phyloP scores from a whole-genome alignment of 2,797 vertebrate species.

The Hylomyscus alleni region DNA sequence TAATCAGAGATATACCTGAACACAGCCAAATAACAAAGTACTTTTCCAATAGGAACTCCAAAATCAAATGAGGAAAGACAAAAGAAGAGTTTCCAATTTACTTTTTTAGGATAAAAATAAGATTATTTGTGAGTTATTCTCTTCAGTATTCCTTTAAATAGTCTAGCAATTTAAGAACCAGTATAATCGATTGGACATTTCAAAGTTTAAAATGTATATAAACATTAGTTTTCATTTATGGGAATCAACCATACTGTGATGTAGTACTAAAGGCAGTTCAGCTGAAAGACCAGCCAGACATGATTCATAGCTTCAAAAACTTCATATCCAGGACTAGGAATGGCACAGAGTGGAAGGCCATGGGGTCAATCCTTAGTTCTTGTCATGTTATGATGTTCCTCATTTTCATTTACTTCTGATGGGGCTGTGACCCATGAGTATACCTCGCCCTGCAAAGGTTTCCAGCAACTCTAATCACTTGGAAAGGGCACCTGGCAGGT shows the following conservation, averaged over 20 bases:
- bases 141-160: neutral
- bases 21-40: too few species aligned
- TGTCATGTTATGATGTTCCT: too few species aligned
- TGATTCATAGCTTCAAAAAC: neutral
- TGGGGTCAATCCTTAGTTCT: too few species aligned
- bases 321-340: too few species aligned
- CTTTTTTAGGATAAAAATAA: neutral
- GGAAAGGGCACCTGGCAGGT: neutral
- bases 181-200: neutral
- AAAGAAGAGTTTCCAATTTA: neutral
- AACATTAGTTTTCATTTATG: constrained; percentile 4
- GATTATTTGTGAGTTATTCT: neutral
- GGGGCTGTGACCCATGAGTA: too few species aligned
- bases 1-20: too few species aligned
- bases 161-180: neutral
- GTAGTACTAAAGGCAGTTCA: neutral
- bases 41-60: too few species aligned
- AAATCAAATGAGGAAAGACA: too few species aligned
- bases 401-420: too few species aligned
- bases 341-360: too few species aligned
- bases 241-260: neutral
- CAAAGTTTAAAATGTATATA: neutral
- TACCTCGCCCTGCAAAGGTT: too few species aligned
- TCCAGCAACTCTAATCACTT: too few species aligned
- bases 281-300: neutral